Evolutionary conservation across 2,113 vertebrate species (phyloP).

Genomic region (Melozone crissalis): DNA sequence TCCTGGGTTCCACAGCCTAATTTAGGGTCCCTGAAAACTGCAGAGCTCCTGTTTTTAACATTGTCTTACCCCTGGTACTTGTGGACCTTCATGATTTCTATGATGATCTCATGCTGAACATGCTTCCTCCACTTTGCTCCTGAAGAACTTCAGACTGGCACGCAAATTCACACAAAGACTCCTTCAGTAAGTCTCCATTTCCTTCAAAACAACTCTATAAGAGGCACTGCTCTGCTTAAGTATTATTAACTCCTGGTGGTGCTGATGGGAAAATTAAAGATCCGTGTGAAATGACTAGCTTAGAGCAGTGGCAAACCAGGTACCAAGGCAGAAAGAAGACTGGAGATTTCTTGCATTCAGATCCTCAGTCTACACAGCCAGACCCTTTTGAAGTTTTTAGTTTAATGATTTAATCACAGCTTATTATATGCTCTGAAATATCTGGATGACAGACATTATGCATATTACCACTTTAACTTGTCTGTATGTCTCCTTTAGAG

Average conservation of each 20-base stretch:
- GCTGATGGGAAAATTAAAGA: conserved; percentile 4
- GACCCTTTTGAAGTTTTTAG: conserved; percentile 14
- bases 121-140: conserved; percentile 6
- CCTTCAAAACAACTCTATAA: conserved; percentile 29
- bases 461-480: conserved; percentile 1
- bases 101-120: not conserved
- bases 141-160: not conserved
- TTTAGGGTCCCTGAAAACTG: not conserved
- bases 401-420: conserved; percentile 37
- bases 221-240: not conserved
- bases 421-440: conserved; percentile 33
- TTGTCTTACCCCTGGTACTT: not conserved
- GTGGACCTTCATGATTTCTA: not conserved
- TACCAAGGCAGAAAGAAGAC: not conserved
- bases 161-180: not conserved
- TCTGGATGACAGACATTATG: not conserved
- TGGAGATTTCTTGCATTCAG: not conserved
- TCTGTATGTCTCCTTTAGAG: not conserved
- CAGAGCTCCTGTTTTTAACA: not conserved
- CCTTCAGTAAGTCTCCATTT: not conserved
- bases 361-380: not conserved
- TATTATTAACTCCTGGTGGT: conserved; percentile 27
- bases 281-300: not conserved
- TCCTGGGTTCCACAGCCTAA: not conserved
- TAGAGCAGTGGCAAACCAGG: not conserved